A percentile compares a stretch with the other conserved stretches of the same genome.
Evolutionary conservation across 2,113 vertebrate species (phyloP).

Genomic region (Pelvicachromis taeniatus): DNA sequence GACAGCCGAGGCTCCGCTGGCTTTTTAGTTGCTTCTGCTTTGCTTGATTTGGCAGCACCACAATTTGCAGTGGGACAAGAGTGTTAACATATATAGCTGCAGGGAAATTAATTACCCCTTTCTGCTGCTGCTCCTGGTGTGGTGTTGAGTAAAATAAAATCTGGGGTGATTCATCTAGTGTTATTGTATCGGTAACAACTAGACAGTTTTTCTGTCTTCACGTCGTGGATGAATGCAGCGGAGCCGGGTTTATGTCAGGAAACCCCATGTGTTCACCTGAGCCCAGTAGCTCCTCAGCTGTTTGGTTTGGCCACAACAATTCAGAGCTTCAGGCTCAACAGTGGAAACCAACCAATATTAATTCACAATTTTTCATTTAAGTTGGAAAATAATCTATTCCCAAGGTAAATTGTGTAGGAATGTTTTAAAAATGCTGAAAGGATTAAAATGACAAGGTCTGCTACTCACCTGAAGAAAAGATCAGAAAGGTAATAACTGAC

Average conservation of each 20-base stretch:
- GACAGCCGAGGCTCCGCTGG: neutral
- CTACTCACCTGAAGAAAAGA: neutral
- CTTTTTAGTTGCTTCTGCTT: constrained; percentile 1
- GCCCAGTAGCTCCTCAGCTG: constrained; percentile 39
- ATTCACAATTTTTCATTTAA: constrained; percentile 29
- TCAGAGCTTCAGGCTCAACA: constrained; percentile 16
- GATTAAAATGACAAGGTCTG: constrained; percentile 4
- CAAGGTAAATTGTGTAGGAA: constrained; percentile 16
- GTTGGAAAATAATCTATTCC: constrained; percentile 35
- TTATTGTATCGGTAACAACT: constrained; percentile 51
- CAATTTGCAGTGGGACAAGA: constrained; percentile 13
- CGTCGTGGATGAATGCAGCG: constrained; percentile 13
- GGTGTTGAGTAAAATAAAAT: constrained; percentile 25
- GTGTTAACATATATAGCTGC: constrained; percentile 28
- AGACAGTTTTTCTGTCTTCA: constrained; percentile 43
- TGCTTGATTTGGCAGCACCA: constrained; percentile 34
- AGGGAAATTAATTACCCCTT: constrained; percentile 28
- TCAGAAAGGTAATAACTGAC: neutral
- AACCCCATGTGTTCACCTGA: constrained; percentile 36
- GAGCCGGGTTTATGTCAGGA: neutral
- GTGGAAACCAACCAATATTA: constrained; percentile 36
- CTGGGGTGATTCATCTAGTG: constrained; percentile 23
- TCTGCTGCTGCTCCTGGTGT: neutral
- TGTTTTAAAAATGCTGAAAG: neutral
- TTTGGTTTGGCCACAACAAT: constrained; percentile 49